Evolutionary conservation across 2,888 invertebrate genomes (phyloP), one percentile per base, ranked within the genome.

Genomic region (Poecilus cupreus): DNA sequence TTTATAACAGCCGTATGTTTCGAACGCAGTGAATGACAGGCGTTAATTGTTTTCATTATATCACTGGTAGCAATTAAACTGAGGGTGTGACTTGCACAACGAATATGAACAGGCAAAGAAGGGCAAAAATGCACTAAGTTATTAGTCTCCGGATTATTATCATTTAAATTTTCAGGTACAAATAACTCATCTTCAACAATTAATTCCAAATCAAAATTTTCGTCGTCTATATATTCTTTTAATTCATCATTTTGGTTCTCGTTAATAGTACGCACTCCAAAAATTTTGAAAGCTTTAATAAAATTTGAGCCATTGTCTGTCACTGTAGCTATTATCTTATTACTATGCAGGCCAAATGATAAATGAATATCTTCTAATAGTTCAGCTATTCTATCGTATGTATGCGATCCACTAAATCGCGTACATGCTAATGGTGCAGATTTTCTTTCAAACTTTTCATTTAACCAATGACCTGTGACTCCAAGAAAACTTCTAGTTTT

Each of bases 81-180:
- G n/a, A 80, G 18, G 8, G 80, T 80, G 16, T 74, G 80, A 26
- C 57, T 80, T n/a, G 60, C 80, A 22, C 54, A 80, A 32, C 74
- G 49, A 16, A 72, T 20, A 46, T 80, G 80, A 5, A 22, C 13
- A 20, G 80, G 60, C 16, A 51, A 24, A 18, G 18, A 16, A 80
- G 49, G 32, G 11, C 20, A 24, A 64, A 64, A 64, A 4, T 37
- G 37, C 26, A 64, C 16, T 64, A 24, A 20, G 10, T 51, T 51
- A 18, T 51, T 18, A 51, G 18, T 51, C 3, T 51, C 18, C 13
- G 51, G 8, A 51, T 46, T 11, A 46, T 8, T 46, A 3, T 46
- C 46, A n/a, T n/a, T n/a, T n/a, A n/a, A n/a, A n/a, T n/a, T n/a
- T n/a, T n/a, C n/a, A n/a, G n/a, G n/a, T n/a, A 51, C 51, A 46